Evolutionary conservation across 2,888 invertebrate genomes (phyloP).

Genomic region (Phymatocera aterrima): DNA sequence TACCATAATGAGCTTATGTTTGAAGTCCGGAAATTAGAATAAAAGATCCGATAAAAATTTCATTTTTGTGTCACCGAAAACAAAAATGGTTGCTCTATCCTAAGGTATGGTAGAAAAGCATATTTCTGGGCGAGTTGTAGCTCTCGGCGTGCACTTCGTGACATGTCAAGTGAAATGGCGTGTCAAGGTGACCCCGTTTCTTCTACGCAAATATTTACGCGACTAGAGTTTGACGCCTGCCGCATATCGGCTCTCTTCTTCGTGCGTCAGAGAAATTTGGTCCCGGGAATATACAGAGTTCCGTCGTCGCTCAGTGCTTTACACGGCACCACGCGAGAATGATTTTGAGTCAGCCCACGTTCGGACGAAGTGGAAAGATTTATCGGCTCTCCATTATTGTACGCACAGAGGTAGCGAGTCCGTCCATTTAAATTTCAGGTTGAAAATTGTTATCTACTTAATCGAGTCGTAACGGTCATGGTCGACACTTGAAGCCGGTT

Average conservation of each 20-base stretch:
- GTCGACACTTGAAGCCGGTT: conserved; percentile 6
- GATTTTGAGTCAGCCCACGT: conserved; percentile 35
- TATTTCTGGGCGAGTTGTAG: not conserved
- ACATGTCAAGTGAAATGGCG: conserved; percentile 13
- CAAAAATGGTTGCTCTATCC: no score
- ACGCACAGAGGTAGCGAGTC: not conserved
- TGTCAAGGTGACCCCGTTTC: conserved; percentile 44
- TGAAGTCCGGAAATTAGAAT: not conserved
- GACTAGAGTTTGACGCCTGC: conserved; percentile 26
- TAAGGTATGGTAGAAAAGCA: no score
- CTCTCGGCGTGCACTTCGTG: conserved; percentile 11
- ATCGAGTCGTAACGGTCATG: not conserved
- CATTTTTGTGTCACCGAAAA: not conserved
- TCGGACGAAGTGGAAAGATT: not conserved
- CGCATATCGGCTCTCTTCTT: conserved; percentile 20
- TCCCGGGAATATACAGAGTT: conserved; percentile 13
- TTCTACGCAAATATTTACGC: conserved; percentile 40
- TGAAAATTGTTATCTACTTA: not conserved
- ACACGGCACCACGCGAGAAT: not conserved
- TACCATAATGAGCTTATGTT: no score
- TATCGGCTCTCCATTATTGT: conserved; percentile 6
- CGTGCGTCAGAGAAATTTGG: conserved; percentile 37
- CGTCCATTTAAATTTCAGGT: conserved; percentile 6
- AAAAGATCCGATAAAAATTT: not conserved
- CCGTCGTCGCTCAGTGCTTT: conserved; percentile 39